Percentiles rank a stretch among this genome's conserved stretches.
phyloP scores from a whole-genome alignment of 1,140 invertebrate genomes.

The Drosophila bipectinata region DNA sequence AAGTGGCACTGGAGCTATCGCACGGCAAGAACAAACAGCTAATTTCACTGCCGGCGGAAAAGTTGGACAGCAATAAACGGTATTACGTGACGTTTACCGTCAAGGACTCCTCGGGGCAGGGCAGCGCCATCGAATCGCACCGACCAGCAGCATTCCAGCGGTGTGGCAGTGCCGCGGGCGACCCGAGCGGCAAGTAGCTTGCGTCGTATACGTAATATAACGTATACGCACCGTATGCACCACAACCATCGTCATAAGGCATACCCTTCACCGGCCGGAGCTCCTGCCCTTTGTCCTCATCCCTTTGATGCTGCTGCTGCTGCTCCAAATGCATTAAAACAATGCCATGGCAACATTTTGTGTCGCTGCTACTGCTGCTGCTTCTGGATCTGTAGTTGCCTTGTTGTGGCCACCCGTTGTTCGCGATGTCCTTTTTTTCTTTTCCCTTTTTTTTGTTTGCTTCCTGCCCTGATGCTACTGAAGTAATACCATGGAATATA shows the following conservation, averaged over 20 bases:
- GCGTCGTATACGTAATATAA: constrained; percentile 61
- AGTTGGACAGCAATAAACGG: constrained; percentile 93
- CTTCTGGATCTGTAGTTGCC: constrained; percentile 1
- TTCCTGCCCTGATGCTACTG: constrained; percentile 45
- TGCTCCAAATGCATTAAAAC: constrained; percentile 80
- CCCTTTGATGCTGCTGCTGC: constrained; percentile 2
- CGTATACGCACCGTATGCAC: constrained; percentile 37
- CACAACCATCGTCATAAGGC: constrained; percentile 25
- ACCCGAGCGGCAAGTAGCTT: constrained; percentile 57
- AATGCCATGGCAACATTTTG: constrained; percentile 78
- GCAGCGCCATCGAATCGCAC: constrained; percentile 39
- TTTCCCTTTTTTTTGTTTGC: constrained; percentile 14
- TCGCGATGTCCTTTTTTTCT: constrained; percentile 26
- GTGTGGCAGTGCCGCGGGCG: constrained; percentile 32
- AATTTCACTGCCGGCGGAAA: constrained; percentile 93
- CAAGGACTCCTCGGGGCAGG: constrained; percentile 85
- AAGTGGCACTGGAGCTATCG: constrained; percentile 90
- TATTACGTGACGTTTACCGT: constrained; percentile 96
- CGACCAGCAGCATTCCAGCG: constrained; percentile 43
- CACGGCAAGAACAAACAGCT: constrained; percentile 92
- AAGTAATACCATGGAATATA: constrained; percentile 26
- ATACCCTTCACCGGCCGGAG: not conserved
- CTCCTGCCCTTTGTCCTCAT: not conserved
- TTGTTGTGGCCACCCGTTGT: constrained; percentile 65
- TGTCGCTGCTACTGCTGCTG: constrained; percentile 22